Conservation (phyloP, 2,888 invertebrate species). For the Meghimatium bilineatum region DNA sequence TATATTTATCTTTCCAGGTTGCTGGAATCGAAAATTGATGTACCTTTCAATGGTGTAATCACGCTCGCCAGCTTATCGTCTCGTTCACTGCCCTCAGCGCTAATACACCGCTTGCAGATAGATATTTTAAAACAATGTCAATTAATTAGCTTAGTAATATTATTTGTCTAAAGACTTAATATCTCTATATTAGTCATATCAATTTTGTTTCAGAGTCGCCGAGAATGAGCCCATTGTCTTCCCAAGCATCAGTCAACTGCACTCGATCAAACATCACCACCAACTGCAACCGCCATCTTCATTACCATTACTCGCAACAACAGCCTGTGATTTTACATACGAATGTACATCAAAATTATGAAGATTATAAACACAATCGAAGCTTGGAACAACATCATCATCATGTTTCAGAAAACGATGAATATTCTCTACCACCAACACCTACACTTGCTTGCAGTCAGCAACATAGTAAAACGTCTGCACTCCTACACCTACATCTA, state of each 20-base stretch:
- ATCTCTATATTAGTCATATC: neutral
- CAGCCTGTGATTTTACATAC: neutral
- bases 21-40: too few relatives aligned
- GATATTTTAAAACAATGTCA: too few relatives aligned
- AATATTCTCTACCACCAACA: neutral
- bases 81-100: too few relatives aligned
- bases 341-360: neutral
- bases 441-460: neutral
- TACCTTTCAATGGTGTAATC: too few relatives aligned
- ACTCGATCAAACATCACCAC: neutral
- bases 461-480: neutral
- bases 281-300: neutral
- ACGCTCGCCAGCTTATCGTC: too few relatives aligned
- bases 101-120: too few relatives aligned
- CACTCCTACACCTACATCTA: neutral
- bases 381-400: neutral
- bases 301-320: neutral
- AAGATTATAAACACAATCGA: neutral
- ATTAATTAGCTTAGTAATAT: too few relatives aligned
- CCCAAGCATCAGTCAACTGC: neutral
- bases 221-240: neutral
- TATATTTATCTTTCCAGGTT: too few relatives aligned
- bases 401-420: neutral
- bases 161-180: too few relatives aligned
- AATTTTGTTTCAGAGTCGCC: conserved; percentile 1